These are phyloP conservation scores for Decapterus maruadsi DNA, from an alignment of 2,797 vertebrate genomes.

Conservation along the genomic window DNA sequence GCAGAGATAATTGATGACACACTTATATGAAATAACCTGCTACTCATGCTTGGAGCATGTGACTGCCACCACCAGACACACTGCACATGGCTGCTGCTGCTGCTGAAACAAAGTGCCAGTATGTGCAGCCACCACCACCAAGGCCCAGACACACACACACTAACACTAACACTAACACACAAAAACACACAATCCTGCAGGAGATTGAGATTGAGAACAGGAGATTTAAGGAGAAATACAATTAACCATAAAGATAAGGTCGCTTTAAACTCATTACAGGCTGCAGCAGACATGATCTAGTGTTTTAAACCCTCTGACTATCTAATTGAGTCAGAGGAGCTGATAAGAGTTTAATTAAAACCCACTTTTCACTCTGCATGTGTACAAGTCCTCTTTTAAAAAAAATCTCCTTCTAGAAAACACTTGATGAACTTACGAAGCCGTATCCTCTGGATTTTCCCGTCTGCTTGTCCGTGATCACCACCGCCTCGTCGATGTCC, in stretches of 20 bases:
- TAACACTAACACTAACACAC: too few relatives aligned
- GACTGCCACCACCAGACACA: constrained; percentile 71
- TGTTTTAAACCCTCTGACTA: background rate
- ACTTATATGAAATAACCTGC: constrained; percentile 72
- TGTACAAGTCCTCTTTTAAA: background rate
- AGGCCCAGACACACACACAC: background rate
- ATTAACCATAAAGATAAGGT: constrained; percentile 34
- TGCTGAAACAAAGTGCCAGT: constrained; percentile 58
- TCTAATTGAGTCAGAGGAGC: constrained; percentile 29
- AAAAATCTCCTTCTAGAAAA: background rate
- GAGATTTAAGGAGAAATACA: constrained; percentile 6
- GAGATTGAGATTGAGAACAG: background rate
- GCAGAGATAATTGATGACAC: constrained; percentile 76
- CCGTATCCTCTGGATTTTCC: constrained; percentile 96
- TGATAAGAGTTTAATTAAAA: constrained; percentile 31
- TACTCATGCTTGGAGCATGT: constrained; percentile 71
- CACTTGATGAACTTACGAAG: constrained; percentile 89
- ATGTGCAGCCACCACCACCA: constrained; percentile 39
- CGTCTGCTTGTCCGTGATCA: constrained; percentile 96
- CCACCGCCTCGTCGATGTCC: constrained; percentile 96
- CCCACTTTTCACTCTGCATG: background rate
- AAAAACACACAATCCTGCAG: background rate
- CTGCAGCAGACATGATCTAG: constrained; percentile 7
- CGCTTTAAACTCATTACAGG: constrained; percentile 21
- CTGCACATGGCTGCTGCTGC: constrained; percentile 48